Evolutionary conservation across 2,113 vertebrate genomes (phyloP).

Genomic region (Phasianus colchicus): DNA sequence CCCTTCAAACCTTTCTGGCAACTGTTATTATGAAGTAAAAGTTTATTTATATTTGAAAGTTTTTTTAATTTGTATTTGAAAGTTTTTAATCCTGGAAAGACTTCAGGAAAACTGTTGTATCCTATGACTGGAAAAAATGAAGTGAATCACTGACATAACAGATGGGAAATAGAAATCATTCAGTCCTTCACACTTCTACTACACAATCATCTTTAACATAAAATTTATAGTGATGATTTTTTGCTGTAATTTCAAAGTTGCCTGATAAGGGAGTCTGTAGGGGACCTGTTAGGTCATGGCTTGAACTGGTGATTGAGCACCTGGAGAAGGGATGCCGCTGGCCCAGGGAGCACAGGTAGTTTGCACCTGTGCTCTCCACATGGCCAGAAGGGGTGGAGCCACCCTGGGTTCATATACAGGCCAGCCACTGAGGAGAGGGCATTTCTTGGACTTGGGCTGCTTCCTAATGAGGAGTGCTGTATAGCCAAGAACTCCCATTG

Average conservation of each 20-base stretch:
- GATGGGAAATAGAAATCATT: neutral
- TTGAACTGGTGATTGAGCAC: too few relatives aligned
- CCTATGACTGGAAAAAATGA: conserved; percentile 4
- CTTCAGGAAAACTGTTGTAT: neutral
- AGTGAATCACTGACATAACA: neutral
- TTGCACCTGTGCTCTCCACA: too few relatives aligned
- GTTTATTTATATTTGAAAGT: neutral
- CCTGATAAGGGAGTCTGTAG: neutral
- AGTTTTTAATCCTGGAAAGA: conserved; percentile 29
- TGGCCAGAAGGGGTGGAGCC: too few relatives aligned
- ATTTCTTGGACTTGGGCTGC: too few relatives aligned
- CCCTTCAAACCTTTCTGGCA: conserved; percentile 58
- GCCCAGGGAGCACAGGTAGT: too few relatives aligned
- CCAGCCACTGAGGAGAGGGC: too few relatives aligned
- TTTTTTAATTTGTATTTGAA: conserved; percentile 5
- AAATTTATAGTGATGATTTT: neutral
- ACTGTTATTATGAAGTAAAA: conserved; percentile 52
- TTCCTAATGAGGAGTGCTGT: too few relatives aligned
- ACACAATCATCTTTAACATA: neutral
- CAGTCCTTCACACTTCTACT: neutral
- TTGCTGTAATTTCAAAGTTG: neutral
- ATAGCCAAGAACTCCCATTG: too few relatives aligned
- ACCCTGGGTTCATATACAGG: too few relatives aligned
- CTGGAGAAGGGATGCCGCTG: too few relatives aligned
- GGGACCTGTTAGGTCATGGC: too few relatives aligned